These are phyloP conservation scores for Haliclystus octoradiatus DNA, from an alignment of 30 jellyfish, hydroid and myxozoan genomes.

Conservation along the genomic window DNA sequence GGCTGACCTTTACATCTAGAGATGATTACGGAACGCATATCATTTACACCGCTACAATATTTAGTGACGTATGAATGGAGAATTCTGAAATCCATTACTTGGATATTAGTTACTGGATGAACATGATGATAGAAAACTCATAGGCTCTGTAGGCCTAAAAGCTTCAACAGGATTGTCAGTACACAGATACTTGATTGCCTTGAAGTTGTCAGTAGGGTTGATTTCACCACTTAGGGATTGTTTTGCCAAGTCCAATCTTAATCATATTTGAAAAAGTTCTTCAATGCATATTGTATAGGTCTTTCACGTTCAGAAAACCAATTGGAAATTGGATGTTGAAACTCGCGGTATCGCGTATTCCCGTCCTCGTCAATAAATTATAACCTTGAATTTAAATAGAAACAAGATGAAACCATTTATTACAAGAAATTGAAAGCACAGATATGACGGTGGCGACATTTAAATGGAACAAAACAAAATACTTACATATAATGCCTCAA, in stretches of 20 bases:
- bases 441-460: too few relatives aligned
- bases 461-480: too few relatives aligned
- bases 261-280: too few relatives aligned
- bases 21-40: background rate
- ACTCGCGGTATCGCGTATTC: background rate
- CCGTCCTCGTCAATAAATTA: background rate
- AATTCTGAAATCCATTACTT: background rate
- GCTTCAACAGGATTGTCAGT: background rate
- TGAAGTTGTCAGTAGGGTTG: background rate
- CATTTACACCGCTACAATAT: background rate
- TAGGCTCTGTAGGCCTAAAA: background rate
- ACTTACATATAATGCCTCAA: too few relatives aligned
- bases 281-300: background rate
- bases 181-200: background rate
- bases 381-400: too few relatives aligned
- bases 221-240: background rate
- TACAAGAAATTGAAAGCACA: too few relatives aligned
- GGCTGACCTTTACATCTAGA: background rate
- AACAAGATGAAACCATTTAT: too few relatives aligned
- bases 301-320: background rate
- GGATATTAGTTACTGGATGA: background rate
- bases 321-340: background rate
- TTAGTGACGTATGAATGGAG: background rate
- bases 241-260: too few relatives aligned
- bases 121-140: background rate